Evolutionary conservation across 2,888 invertebrate genomes (phyloP).

Genomic region (Dichetophora obliterata): DNA sequence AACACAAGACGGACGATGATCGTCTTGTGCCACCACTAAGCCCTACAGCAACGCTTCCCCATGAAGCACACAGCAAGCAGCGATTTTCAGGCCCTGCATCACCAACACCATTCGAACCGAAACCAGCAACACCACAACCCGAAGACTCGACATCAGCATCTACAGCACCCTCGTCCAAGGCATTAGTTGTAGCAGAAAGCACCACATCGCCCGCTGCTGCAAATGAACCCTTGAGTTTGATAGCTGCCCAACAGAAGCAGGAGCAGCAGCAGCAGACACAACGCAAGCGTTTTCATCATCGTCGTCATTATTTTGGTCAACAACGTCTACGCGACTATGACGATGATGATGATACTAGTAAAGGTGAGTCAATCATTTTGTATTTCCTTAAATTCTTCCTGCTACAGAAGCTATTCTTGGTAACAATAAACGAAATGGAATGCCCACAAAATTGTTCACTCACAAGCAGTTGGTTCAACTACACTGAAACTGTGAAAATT

Average conservation of each 20-base stretch:
- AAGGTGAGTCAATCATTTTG: conserved; percentile 51
- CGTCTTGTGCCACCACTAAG: conserved; percentile 75
- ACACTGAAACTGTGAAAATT: no score
- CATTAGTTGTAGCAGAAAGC: background rate
- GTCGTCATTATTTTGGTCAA: conserved; percentile 64
- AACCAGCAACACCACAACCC: conserved; percentile 53
- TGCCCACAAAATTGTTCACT: background rate
- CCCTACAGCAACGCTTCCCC: conserved; percentile 69
- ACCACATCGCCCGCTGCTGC: background rate
- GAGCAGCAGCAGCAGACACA: conserved; percentile 37
- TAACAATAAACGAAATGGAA: background rate
- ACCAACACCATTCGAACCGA: conserved; percentile 39
- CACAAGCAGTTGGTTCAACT: no score
- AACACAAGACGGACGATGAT: conserved; percentile 75
- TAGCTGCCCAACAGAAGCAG: conserved; percentile 32
- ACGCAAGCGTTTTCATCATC: conserved; percentile 65
- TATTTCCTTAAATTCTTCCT: background rate
- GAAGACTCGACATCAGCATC: conserved; percentile 49
- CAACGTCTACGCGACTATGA: conserved; percentile 49
- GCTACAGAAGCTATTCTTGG: no score
- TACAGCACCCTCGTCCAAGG: conserved; percentile 18
- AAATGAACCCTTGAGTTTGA: conserved; percentile 57
- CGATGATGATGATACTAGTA: conserved; percentile 48
- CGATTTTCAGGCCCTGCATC: conserved; percentile 36
- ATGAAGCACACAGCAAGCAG: conserved; percentile 13